Base-by-base conservation (phyloP, 2,888 invertebrate genomes). In the Cryptus armator region DNA sequence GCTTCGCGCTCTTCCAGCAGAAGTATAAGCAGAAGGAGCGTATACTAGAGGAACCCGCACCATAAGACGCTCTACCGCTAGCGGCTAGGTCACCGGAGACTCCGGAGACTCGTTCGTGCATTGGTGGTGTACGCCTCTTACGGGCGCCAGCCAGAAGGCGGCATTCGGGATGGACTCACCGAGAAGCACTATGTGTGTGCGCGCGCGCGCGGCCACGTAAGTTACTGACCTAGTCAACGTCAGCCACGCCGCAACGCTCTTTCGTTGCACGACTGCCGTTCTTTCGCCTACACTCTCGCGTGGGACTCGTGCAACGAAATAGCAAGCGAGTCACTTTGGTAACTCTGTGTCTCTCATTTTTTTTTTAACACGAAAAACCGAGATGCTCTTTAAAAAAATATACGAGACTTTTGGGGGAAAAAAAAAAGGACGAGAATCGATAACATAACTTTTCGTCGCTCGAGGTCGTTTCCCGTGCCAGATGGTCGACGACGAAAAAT, bases 191-290 rank as follows among this genome's bases (percentile, higher is more conserved):
- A 29, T 24, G 56, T 24, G 56, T 24, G n/a, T 83, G 70, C 88
- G 74, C 44, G 86, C 44, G 86, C 81, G 81, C 75, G 72, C 87
- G 87, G 83, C 88, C 89, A 89, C 81, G 81, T 90, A 91, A 92
- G 91, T 92, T 91, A 91, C 92, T 93, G 92, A 93, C 93, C 92
- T 88, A 92, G 90, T 92, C 91, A 92, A 92, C 90, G 81, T 80
- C 51, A 68, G 72, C 78, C 79, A 59, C 67, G 74, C 24, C 56
- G 75, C 72, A 56, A 44, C 29, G 68, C 46, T 70, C 59, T 16
- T 62, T 70, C 46, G 37, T 44, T 62, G 67, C 51, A 43, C 64
- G 24, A 71, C 37, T 44, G 16, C 64, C 80, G 19, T 51, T 66
- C 56, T 64, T 59, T 24, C 64, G 62, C 37, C 16, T 44, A 24